Conservation (phyloP, 2,113 vertebrate genomes). For the Ptilonorhynchus violaceus region DNA sequence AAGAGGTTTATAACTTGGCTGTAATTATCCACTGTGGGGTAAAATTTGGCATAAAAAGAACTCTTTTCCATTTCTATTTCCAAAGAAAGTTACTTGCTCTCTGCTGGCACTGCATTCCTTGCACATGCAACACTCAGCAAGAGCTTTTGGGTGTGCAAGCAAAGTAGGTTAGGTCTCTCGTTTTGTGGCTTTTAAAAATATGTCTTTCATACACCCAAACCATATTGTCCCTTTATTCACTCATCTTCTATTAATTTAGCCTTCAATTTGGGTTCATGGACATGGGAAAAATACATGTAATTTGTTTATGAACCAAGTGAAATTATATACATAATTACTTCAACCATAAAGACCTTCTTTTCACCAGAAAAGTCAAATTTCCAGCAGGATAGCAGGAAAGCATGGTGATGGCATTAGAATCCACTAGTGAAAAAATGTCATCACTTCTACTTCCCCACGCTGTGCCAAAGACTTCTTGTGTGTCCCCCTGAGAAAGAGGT, state of each 20-base stretch:
- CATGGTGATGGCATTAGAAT: neutral
- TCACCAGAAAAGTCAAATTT: neutral
- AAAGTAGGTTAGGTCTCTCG: neutral
- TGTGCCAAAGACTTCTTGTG: neutral
- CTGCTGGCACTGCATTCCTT: neutral
- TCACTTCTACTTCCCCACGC: neutral
- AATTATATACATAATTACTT: neutral
- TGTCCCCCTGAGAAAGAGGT: neutral
- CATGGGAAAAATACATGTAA: neutral
- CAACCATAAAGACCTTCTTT: neutral
- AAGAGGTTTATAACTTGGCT: slow-evolving; percentile 60
- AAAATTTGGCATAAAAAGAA: slow-evolving; percentile 57
- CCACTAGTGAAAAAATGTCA: neutral
- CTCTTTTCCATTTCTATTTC: slow-evolving; percentile 31
- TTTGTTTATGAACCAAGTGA: neutral
- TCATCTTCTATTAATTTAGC: slow-evolving; percentile 10
- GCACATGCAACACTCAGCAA: neutral
- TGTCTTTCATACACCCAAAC: slow-evolving; percentile 30
- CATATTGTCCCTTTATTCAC: neutral
- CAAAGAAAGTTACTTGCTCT: slow-evolving; percentile 50
- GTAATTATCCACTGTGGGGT: slow-evolving; percentile 57
- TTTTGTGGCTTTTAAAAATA: slow-evolving; percentile 51
- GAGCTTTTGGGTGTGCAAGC: neutral
- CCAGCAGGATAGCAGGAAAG: neutral
- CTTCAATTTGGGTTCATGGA: neutral